Evolutionary conservation across 2,797 vertebrate species (phyloP), one percentile per base, ranked within the genome.

Genomic region (Alauda arvensis): DNA sequence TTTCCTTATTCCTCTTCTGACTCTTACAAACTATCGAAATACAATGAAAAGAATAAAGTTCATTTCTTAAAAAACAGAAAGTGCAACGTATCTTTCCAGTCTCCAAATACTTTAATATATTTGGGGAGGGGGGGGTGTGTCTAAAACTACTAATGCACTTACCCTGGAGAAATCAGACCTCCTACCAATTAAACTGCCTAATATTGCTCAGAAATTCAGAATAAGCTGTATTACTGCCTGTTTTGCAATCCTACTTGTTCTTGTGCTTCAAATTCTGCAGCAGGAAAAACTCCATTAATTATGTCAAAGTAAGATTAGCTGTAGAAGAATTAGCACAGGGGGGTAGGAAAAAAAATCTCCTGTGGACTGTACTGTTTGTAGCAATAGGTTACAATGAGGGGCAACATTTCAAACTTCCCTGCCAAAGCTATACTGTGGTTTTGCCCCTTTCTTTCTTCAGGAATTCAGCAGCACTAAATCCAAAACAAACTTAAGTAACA

Each of bases 231-330:
- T 43, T 78, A 68, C 71, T 82, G 56, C 42, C 86, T 92, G 42
- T 92, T 93, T 83, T 84, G 80, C 72, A 76, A 81, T 77, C 65
- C 81, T 68, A 7, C 87, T 45, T 33, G 42, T 83, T 85, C 71
- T 82, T 85, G 56, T 43, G 67, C 84, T 95, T 87, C 81, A 49
- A 89, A 93, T 51, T 56, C 74, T 49, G 39, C 65, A 80, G 34
- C 69, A 93, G 67, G 34, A 92, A 77, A 88, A 85, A 82, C 91
- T 70, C 77, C 74, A 89, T 82, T 33, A 93, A 89, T 83, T 80
- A 90, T 62, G 59, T 86, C 88, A 88, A 92, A 93, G 74, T 43
- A 88, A 72, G 93, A 93, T 93, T 86, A 87, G 63, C 88, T 37
- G 60, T 46, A 81, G 83, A 71, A 86, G 79, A 94, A 92, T 89